These are phyloP conservation scores for Drosophila hamatofila DNA, from an alignment of 2,888 invertebrate genomes.

Conservation along the genomic window DNA sequence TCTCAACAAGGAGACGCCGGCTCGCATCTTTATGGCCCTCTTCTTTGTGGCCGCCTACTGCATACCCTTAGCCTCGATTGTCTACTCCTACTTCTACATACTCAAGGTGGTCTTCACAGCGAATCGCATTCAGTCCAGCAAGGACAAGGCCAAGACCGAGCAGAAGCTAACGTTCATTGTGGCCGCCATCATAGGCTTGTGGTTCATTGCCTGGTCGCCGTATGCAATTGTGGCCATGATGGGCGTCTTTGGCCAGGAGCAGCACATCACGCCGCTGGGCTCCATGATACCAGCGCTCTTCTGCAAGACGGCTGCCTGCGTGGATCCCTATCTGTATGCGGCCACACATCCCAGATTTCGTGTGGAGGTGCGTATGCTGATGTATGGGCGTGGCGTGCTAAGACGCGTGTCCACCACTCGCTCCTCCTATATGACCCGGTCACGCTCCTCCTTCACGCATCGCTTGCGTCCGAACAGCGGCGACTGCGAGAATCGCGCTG, in stretches of 20 bases:
- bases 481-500: slow-evolving; percentile 49
- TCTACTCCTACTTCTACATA: slow-evolving; percentile 91
- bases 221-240: slow-evolving; percentile 91
- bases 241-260: slow-evolving; percentile 89
- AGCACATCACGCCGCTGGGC: slow-evolving; percentile 88
- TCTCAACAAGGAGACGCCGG: slow-evolving; percentile 88
- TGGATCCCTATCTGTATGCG: slow-evolving; percentile 93
- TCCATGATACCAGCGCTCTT: slow-evolving; percentile 93
- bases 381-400: slow-evolving; percentile 70
- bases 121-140: slow-evolving; percentile 86
- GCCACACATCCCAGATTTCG: slow-evolving; percentile 92
- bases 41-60: slow-evolving; percentile 92
- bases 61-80: slow-evolving; percentile 89
- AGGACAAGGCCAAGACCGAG: slow-evolving; percentile 90
- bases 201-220: slow-evolving; percentile 93
- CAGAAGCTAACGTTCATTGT: slow-evolving; percentile 89
- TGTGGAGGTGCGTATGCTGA: slow-evolving; percentile 86
- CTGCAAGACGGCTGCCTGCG: slow-evolving; percentile 92
- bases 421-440: slow-evolving; percentile 78
- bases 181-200: slow-evolving; percentile 89
- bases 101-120: slow-evolving; percentile 88
- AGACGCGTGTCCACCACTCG: slow-evolving; percentile 79
- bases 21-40: slow-evolving; percentile 89
- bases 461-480: slow-evolving; percentile 57
- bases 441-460: slow-evolving; percentile 73